phyloP scores from a whole-genome alignment of 2,113 vertebrate species.

The Rhynchopsitta pachyrhyncha region DNA sequence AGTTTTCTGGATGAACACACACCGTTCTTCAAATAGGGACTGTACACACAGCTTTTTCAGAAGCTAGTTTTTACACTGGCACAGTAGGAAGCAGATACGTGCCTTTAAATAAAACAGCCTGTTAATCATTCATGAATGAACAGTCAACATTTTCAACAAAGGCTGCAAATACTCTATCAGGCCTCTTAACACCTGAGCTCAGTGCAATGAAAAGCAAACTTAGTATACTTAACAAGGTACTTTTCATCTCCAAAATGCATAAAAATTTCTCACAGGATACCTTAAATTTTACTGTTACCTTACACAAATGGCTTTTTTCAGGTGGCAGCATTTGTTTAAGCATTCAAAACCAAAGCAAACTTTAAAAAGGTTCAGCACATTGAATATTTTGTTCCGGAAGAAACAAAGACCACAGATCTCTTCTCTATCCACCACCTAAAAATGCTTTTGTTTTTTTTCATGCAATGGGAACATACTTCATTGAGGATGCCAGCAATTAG shows the following conservation, averaged over 20 bases:
- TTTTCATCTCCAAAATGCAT: not conserved
- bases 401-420: not conserved
- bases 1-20: not conserved
- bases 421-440: not conserved
- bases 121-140: constrained; percentile 64
- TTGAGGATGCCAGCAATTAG: not conserved
- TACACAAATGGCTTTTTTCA: not conserved
- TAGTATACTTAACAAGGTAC: not conserved
- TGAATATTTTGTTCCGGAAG: not conserved
- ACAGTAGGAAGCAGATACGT: not conserved
- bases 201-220: not conserved
- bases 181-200: not conserved
- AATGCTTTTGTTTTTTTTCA: not conserved
- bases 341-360: not conserved
- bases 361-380: not conserved
- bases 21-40: not conserved
- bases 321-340: not conserved
- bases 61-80: not conserved
- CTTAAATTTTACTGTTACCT: not conserved
- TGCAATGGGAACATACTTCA: not conserved
- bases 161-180: not conserved
- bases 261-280: not conserved
- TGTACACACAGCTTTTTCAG: not conserved
- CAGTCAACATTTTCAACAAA: constrained; percentile 37
- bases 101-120: constrained; percentile 26